Evolutionary conservation across 2,888 invertebrate genomes (phyloP).

Genomic region (Netelia inedita): DNA sequence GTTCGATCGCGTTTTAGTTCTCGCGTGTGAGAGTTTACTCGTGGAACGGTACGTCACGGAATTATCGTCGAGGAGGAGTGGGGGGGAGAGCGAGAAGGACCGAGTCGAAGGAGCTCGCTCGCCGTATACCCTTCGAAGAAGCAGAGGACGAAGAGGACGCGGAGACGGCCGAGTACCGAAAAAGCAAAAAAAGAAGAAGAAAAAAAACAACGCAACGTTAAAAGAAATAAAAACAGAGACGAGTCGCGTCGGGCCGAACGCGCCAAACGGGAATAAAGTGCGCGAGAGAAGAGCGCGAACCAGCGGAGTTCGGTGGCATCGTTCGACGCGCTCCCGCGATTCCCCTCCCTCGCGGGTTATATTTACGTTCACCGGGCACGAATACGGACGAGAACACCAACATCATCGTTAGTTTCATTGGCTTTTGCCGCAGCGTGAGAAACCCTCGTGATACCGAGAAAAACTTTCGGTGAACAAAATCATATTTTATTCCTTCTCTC

Average conservation of each 20-base stretch:
- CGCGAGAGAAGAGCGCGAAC: conserved; percentile 4
- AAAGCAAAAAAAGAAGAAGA: not conserved
- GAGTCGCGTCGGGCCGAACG: not conserved
- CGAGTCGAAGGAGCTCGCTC: too few relatives aligned
- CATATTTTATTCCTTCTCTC: not conserved
- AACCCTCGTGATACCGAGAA: not conserved
- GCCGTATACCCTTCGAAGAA: too few relatives aligned
- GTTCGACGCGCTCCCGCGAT: not conserved
- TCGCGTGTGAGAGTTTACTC: conserved; percentile 24
- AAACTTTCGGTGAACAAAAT: not conserved
- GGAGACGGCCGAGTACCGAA: not conserved
- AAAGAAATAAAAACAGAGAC: conserved; percentile 44
- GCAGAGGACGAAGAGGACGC: not conserved
- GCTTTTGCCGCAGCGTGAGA: conserved; percentile 37
- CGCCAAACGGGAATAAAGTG: not conserved
- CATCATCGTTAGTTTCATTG: conserved; percentile 20
- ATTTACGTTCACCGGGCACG: conserved; percentile 45
- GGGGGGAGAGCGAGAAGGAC: conserved; percentile 36
- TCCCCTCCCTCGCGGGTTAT: conserved; percentile 30
- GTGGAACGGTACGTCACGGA: not conserved
- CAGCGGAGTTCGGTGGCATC: conserved; percentile 41
- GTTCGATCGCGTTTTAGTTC: conserved; percentile 65
- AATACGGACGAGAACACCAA: conserved; percentile 33
- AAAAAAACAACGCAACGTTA: conserved; percentile 48
- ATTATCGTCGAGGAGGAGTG: conserved; percentile 55